A percentile compares a stretch with the other conserved stretches of the same genome.
Conservation (phyloP, 2,888 invertebrate species). For the Emmelina monodactyla region DNA sequence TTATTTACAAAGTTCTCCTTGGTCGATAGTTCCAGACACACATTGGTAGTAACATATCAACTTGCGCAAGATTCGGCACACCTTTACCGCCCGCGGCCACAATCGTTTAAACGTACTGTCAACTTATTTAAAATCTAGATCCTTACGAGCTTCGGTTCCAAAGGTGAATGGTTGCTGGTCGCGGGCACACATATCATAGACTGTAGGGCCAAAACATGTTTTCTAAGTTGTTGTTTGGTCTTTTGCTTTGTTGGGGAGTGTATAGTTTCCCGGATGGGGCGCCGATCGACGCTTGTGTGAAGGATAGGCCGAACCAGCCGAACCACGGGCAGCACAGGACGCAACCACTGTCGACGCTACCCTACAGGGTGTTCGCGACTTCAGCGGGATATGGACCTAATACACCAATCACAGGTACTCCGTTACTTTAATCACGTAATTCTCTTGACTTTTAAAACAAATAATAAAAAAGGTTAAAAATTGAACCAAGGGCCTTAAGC, state of each 20-base stretch:
- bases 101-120: slow-evolving; percentile 18
- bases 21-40: too few relatives aligned
- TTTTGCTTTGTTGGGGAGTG: slow-evolving; percentile 38
- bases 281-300: slow-evolving; percentile 82
- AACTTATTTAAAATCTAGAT: slow-evolving; percentile 47
- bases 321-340: slow-evolving; percentile 78
- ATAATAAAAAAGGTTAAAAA: too few relatives aligned
- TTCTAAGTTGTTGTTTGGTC: slow-evolving; percentile 29
- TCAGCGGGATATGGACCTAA: slow-evolving; percentile 72
- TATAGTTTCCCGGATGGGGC: slow-evolving; percentile 80
- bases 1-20: neutral
- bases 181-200: neutral
- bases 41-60: neutral
- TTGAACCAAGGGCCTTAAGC: too few relatives aligned
- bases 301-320: slow-evolving; percentile 76
- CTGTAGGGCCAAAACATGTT: slow-evolving; percentile 24
- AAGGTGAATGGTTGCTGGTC: slow-evolving; percentile 36
- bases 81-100: slow-evolving; percentile 13
- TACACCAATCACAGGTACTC: slow-evolving; percentile 74
- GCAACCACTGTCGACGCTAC: slow-evolving; percentile 69
- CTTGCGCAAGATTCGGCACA: slow-evolving; percentile 33
- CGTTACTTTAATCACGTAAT: too few relatives aligned
- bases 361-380: slow-evolving; percentile 74
- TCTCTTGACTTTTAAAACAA: too few relatives aligned
- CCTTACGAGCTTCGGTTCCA: slow-evolving; percentile 52